Conservation (phyloP, 2,113 vertebrate genomes). For the Procavia capensis region DNA sequence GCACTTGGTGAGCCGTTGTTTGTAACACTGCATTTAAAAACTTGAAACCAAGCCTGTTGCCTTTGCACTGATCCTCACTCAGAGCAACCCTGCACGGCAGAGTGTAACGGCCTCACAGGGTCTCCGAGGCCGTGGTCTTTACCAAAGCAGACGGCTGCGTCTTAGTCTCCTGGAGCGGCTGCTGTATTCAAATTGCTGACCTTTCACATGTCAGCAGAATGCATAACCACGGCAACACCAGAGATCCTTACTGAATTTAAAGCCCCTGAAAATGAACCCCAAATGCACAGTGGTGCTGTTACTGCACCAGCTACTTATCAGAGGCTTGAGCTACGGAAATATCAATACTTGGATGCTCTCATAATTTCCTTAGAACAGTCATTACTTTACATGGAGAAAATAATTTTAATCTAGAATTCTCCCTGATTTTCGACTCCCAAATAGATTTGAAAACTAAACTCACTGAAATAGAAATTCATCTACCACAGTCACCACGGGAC, state of each 20-base stretch:
- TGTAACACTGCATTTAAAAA: background rate
- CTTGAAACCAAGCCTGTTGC: background rate
- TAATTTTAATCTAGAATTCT: background rate
- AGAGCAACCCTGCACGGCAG: background rate
- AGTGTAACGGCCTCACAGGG: background rate
- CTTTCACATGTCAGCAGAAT: background rate
- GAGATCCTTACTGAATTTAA: background rate
- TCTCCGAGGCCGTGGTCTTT: background rate
- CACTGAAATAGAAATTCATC: background rate
- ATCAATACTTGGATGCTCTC: background rate
- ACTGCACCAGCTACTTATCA: background rate
- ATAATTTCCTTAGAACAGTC: slow-evolving; percentile 14
- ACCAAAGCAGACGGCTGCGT: no score
- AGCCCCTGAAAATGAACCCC: background rate
- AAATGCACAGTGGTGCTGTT: background rate
- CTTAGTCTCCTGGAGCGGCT: background rate
- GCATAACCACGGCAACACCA: background rate
- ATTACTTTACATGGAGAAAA: slow-evolving; percentile 36
- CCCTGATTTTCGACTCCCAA: background rate
- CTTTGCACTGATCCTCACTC: background rate
- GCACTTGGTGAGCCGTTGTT: background rate
- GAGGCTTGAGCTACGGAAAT: background rate
- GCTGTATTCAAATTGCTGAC: background rate
- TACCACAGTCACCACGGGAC: background rate
- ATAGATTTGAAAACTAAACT: background rate